Percentiles rank a stretch among this genome's conserved stretches.
These are phyloP conservation scores for Bubo bubo DNA, from an alignment of 2,113 vertebrate species.

Conservation along the genomic window DNA sequence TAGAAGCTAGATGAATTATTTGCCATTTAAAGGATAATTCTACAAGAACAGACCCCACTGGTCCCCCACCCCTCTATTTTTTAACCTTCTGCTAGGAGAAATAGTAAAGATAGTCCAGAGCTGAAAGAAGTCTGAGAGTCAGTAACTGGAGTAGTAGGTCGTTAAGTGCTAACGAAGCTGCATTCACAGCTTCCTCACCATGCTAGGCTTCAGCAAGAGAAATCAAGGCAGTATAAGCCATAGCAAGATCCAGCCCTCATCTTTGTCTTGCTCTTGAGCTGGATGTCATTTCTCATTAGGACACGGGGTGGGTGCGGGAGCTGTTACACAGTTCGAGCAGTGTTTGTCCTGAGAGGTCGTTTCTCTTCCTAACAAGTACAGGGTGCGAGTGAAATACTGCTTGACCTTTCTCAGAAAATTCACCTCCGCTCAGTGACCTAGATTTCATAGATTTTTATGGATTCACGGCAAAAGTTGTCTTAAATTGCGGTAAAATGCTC, in stretches of 20 bases:
- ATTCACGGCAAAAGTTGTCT: not conserved
- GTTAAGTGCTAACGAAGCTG: not conserved
- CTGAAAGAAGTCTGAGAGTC: not conserved
- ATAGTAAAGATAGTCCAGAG: fast-evolving
- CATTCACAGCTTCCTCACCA: not conserved
- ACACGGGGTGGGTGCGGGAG: not conserved
- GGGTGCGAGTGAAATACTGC: not conserved
- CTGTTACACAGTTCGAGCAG: fast-evolving
- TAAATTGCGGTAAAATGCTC: not conserved
- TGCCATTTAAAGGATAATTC: not conserved
- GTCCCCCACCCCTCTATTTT: not conserved
- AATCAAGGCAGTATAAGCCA: fast-evolving
- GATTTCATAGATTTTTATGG: not conserved
- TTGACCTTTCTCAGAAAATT: not conserved
- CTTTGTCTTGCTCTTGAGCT: not conserved
- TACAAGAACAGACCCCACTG: not conserved
- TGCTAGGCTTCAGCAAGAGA: not conserved
- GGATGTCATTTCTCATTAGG: not conserved
- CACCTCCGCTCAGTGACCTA: not conserved
- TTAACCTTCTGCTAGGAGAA: not conserved
- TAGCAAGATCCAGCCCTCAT: not conserved
- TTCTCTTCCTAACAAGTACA: not conserved
- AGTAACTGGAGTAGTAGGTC: not conserved
- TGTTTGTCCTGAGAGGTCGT: not conserved
- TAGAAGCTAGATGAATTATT: not conserved